Base-by-base conservation (phyloP, 2,888 invertebrate genomes). In the Dinocampus coccinellae region DNA sequence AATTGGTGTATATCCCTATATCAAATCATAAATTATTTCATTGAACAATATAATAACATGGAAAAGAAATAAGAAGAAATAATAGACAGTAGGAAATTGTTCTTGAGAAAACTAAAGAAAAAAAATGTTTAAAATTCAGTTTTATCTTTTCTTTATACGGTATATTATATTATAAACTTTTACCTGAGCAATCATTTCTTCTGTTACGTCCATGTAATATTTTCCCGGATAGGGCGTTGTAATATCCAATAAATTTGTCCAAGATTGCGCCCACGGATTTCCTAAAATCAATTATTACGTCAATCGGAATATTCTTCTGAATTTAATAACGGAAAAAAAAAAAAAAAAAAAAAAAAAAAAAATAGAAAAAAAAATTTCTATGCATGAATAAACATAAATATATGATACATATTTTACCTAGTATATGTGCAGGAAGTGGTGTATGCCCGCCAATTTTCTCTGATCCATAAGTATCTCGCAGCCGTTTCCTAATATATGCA, bases 191-290 rank as follows among this genome's bases (percentile, higher is more conserved):
- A 90, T 85, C 95, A 97, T 95, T 84, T 94, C 93, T 0, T 92
- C 92, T 0, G 95, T 94, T 0, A 97, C 94, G 87, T 97, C 97
- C 4, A 96, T 90, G 76, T 93, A 91, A 69, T 91, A 92, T 82
- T 95, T 94, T 20, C 95, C 95, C 1, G 96, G 96, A 87, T 95
- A 97, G 0, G 97, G 96, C 76, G 94, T 91, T 0, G 95, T 92
- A 53, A 94, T 89, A 73, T 95, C 95, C 73, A 94, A 90, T 22
- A 95, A 93, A 75, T 95, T 95, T 0, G 91, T 90, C 96, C 96
- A 97, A 57, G 93, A 93, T 87, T 97, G 96, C 0, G 91, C 95
- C 93, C 95, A 97, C 93, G 97, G 95, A 83, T 96, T 96, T 0
- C 97, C 91, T 91, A 78, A 47, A 81, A 73, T 65, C 3, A 47